Conservation (phyloP, 1,140 invertebrate species). For the Mamestra configurata region DNA sequence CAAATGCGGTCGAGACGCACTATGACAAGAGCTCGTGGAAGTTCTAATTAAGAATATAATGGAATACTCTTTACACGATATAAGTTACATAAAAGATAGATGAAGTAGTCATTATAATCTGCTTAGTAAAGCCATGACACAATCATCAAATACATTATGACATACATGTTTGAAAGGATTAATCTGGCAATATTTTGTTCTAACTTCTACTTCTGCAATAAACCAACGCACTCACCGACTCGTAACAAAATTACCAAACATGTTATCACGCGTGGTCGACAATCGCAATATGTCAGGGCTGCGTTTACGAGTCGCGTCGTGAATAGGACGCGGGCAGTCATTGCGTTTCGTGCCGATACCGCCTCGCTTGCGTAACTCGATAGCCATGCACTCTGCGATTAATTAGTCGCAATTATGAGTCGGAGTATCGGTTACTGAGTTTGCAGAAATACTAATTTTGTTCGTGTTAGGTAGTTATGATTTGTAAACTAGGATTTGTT, state of each 20-base stretch:
- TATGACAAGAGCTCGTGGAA: no score
- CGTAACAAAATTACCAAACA: conserved; percentile 48
- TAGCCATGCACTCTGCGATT: conserved; percentile 16
- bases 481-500: neutral
- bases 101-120: no score
- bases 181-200: no score
- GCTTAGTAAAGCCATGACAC: neutral
- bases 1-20: no score
- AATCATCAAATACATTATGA: neutral
- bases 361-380: conserved; percentile 3
- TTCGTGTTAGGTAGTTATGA: neutral
- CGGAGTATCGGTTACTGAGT: neutral
- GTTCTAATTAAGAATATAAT: no score
- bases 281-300: conserved; percentile 48
- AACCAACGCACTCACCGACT: neutral
- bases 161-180: no score
- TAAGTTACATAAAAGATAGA: no score
- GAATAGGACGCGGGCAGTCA: neutral
- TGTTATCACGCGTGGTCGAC: conserved; percentile 39
- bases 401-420: conserved; percentile 29
- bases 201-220: neutral
- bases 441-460: conserved; percentile 37
- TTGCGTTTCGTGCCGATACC: neutral
- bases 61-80: no score
- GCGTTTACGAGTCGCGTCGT: conserved; percentile 15